Percentiles rank a stretch among this genome's conserved stretches.
Conservation (phyloP, 2,797 vertebrate genomes). For the Mormyrops boulengeri region DNA sequence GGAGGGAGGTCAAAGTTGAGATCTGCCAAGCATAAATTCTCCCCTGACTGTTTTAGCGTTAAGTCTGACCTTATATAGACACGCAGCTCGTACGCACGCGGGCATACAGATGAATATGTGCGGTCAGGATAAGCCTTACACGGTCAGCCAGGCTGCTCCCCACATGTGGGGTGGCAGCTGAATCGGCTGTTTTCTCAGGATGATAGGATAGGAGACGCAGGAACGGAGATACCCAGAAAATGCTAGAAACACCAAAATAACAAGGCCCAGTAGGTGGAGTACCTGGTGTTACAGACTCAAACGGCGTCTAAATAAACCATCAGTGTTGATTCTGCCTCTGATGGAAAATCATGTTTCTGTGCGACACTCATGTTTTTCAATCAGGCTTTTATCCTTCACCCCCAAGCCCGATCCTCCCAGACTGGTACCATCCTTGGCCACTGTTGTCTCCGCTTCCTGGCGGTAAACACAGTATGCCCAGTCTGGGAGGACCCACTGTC, state of each 20-base stretch:
- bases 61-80: not conserved
- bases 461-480: not conserved
- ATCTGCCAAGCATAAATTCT: not conserved
- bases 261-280: not conserved
- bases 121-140: not conserved
- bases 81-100: not conserved
- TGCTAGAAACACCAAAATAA: not conserved
- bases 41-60: not conserved
- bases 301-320: conserved; percentile 6
- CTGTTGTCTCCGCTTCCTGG: not conserved
- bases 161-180: not conserved
- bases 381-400: not conserved
- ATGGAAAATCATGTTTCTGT: not conserved
- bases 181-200: not conserved
- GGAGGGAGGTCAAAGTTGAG: not conserved
- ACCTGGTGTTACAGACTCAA: not conserved
- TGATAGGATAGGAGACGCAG: not conserved
- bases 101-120: not conserved
- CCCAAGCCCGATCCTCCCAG: not conserved
- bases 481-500: not conserved
- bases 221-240: not conserved
- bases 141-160: not conserved
- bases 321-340: not conserved
- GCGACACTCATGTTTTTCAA: not conserved
- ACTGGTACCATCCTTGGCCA: not conserved